Percentiles rank a stretch among this genome's conserved stretches.
These are phyloP conservation scores for Tolypeutes matacus DNA, from an alignment of 2,797 vertebrate genomes.

Conservation along the genomic window DNA sequence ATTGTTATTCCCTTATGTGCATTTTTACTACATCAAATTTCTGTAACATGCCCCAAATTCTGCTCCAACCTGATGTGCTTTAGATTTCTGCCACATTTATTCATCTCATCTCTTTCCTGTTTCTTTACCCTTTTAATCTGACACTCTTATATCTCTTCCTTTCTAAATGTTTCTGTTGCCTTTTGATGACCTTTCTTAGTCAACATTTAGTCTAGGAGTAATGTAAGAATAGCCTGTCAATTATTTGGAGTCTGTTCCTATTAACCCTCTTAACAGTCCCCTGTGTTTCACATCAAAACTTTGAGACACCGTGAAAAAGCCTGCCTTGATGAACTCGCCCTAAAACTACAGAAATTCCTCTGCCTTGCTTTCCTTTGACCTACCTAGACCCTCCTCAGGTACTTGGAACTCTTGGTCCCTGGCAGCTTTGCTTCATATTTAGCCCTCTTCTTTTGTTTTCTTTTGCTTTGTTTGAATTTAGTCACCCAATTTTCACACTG, in stretches of 20 bases:
- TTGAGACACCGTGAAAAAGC: not conserved
- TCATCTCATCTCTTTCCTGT: not conserved
- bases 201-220: not conserved
- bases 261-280: not conserved
- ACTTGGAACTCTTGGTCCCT: not conserved
- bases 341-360: not conserved
- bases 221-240: not conserved
- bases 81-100: not conserved
- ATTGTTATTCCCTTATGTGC: not conserved
- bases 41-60: not conserved
- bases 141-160: not conserved
- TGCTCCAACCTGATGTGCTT: not conserved
- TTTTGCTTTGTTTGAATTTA: not conserved
- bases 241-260: not conserved
- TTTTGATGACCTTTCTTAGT: not conserved
- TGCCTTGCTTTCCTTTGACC: not conserved
- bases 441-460: not conserved
- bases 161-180: not conserved
- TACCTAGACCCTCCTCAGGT: not conserved
- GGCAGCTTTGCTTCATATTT: not conserved
- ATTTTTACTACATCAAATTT: slow-evolving; percentile 22
- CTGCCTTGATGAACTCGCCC: not conserved
- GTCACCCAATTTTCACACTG: no score
- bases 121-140: not conserved
- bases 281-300: not conserved